These are phyloP conservation scores for Troglohyphantes excavatus DNA, from an alignment of 2,888 invertebrate genomes.

Conservation along the genomic window DNA sequence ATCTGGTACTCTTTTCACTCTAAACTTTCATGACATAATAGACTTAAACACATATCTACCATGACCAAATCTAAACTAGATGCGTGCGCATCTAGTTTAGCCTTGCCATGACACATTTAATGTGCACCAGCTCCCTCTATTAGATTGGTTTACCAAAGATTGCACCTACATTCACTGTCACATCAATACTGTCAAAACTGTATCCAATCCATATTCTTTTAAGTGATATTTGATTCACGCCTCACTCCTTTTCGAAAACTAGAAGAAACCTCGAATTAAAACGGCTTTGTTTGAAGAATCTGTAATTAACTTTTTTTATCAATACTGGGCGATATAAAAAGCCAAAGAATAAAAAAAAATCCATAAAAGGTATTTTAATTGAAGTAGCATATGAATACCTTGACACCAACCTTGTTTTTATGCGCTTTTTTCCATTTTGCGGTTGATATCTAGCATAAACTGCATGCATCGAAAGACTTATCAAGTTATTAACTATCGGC, in stretches of 20 bases:
- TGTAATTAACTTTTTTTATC: slow-evolving; percentile 13
- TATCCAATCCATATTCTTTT: background rate
- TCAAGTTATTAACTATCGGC: slow-evolving; percentile 40
- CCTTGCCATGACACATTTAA: too few species aligned
- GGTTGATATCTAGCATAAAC: background rate
- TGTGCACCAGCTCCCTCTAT: too few species aligned
- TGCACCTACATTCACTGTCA: too few species aligned
- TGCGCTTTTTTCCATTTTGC: background rate
- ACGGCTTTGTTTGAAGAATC: background rate
- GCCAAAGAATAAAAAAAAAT: slow-evolving; percentile 16
- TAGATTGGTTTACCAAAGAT: too few species aligned
- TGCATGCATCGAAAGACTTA: background rate
- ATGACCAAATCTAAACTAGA: too few species aligned
- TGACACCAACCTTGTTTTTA: slow-evolving; percentile 16
- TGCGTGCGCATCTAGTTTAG: too few species aligned
- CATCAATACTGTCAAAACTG: too few species aligned
- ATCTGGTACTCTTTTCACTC: too few species aligned
- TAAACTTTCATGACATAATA: too few species aligned
- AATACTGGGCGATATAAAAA: background rate
- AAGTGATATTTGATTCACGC: background rate
- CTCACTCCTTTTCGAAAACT: background rate
- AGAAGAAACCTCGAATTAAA: background rate
- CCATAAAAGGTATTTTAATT: slow-evolving; percentile 38
- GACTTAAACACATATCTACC: too few species aligned
- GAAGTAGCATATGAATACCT: slow-evolving; percentile 23